Evolutionary conservation across 2,888 invertebrate genomes (phyloP), one percentile per base, ranked within the genome.

Genomic region (Scaptomyza caliginosa): DNA sequence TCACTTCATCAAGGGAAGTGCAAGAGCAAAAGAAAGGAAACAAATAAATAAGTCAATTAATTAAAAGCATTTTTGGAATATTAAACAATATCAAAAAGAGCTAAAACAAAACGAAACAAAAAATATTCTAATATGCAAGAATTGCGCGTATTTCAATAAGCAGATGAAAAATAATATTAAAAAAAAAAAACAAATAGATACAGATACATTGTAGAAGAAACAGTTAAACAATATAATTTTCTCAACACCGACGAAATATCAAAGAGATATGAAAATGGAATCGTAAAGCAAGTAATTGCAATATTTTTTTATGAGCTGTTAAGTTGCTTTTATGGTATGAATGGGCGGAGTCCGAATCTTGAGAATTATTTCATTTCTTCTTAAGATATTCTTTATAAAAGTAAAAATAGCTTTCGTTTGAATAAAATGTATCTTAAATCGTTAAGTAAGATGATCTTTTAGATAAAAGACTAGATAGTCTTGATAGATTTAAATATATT

Each of bases 41-140:
- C 4, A 43, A 60, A 59, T 59, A 59, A 60, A 59, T 74, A 74
- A 70, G 60, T 32, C 67, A 60, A 84, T 80, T 73, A 77, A 77
- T 73, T 73, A 69, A 66, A 57, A 40, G 45, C 59, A 73, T 64
- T 62, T 64, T 71, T 54, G 17, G 50, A 45, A 71, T 67, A 55
- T 39, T 48, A 42, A 74, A 19, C 8, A 16, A 7, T 2, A 23
- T 8, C 4, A 10, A 8, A 16, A 16, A 16, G 1, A 28, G 3
- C 28, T 0, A 3, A 28, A 28, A 28, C 1, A 13, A 49, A 8
- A 26, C n/a, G 3, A 24, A 38, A 46, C 32, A 51, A 50, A 4
- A 5, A 30, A 28, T 28, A 32, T 23, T n/a, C 13, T 16, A n/a
- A 45, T 32, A 21, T 45, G 43, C 38, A 30, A 21, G 26, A 51